A percentile compares a stretch with the other conserved stretches of the same genome.
Evolutionary conservation across 1,140 invertebrate genomes (phyloP).

Genomic region (Drosophila watanabei): DNA sequence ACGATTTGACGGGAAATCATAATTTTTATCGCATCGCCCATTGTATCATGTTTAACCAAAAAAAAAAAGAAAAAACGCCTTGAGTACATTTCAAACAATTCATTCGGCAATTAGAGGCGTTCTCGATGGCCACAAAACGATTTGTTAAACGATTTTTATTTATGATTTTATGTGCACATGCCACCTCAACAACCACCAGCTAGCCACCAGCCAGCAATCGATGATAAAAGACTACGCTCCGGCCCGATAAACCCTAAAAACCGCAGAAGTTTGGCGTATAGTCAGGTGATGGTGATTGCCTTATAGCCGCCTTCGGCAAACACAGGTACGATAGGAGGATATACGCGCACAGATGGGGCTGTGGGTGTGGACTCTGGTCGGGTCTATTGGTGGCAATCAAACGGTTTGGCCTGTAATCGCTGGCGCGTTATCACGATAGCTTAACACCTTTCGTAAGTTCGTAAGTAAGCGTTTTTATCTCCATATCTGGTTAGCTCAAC

Average conservation of each 20-base stretch:
- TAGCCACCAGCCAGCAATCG: conserved; percentile 45
- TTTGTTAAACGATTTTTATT: conserved; percentile 79
- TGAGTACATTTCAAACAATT: conserved; percentile 39
- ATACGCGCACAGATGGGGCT: background rate
- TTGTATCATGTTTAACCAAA: conserved; percentile 1
- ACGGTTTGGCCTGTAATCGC: conserved; percentile 35
- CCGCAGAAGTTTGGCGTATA: conserved; percentile 36
- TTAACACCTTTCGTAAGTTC: conserved; percentile 65
- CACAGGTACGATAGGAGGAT: conserved; percentile 2
- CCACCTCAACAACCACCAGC: conserved; percentile 72
- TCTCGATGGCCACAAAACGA: conserved; percentile 53
- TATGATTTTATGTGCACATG: conserved; percentile 76
- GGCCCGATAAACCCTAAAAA: conserved; percentile 38
- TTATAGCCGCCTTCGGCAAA: conserved; percentile 7
- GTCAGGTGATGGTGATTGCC: conserved; percentile 49
- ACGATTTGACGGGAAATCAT: conserved; percentile 3
- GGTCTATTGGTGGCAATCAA: conserved; percentile 35
- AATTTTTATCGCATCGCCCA: conserved; percentile 3
- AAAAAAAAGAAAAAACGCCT: conserved; percentile 18
- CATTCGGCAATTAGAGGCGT: conserved; percentile 31
- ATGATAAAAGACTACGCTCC: conserved; percentile 56
- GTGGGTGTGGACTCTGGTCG: conserved; percentile 33
- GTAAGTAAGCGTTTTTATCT: conserved; percentile 60
- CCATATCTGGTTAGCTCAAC: conserved; percentile 58
- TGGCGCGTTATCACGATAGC: conserved; percentile 62